A percentile compares a stretch with the other conserved stretches of the same genome.
Evolutionary conservation across 2,888 invertebrate genomes (phyloP).

Genomic region (Portevinia maculata): DNA sequence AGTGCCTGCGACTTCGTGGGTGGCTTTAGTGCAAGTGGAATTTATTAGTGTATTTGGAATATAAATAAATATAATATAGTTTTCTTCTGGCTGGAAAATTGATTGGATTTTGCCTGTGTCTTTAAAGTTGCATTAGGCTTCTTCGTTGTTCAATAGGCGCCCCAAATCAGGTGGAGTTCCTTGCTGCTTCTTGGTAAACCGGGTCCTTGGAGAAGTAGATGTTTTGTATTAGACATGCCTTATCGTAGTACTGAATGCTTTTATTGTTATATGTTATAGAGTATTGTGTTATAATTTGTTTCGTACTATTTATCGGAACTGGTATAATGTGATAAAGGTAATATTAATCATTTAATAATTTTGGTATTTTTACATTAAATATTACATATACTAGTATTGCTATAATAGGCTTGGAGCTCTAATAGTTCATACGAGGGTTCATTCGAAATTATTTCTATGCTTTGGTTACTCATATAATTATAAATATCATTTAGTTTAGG

Average conservation of each 20-base stretch:
- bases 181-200: slow-evolving; percentile 15
- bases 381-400: too few species aligned
- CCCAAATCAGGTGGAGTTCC: slow-evolving; percentile 28
- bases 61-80: slow-evolving; percentile 35
- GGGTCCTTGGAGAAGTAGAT: slow-evolving; percentile 38
- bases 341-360: too few species aligned
- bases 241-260: slow-evolving; percentile 22
- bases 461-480: too few species aligned
- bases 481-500: too few species aligned
- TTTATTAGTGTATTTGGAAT: slow-evolving; percentile 39
- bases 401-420: too few species aligned
- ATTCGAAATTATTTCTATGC: too few species aligned
- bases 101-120: slow-evolving; percentile 13
- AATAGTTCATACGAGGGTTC: too few species aligned
- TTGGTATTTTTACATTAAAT: too few species aligned
- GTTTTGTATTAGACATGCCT: slow-evolving; percentile 30
- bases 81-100: slow-evolving; percentile 47
- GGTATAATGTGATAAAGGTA: slow-evolving; percentile 12
- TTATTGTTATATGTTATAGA: slow-evolving; percentile 28
- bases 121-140: slow-evolving; percentile 23
- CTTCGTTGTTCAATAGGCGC: slow-evolving; percentile 30
- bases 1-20: neutral
- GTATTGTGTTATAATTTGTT: slow-evolving; percentile 14
- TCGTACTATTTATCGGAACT: too few species aligned
- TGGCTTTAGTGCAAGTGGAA: slow-evolving; percentile 18